Percentiles rank a stretch among this genome's conserved stretches.
These are phyloP conservation scores for Chloroceryle inda DNA, from an alignment of 2,797 vertebrate species.

Conservation along the genomic window DNA sequence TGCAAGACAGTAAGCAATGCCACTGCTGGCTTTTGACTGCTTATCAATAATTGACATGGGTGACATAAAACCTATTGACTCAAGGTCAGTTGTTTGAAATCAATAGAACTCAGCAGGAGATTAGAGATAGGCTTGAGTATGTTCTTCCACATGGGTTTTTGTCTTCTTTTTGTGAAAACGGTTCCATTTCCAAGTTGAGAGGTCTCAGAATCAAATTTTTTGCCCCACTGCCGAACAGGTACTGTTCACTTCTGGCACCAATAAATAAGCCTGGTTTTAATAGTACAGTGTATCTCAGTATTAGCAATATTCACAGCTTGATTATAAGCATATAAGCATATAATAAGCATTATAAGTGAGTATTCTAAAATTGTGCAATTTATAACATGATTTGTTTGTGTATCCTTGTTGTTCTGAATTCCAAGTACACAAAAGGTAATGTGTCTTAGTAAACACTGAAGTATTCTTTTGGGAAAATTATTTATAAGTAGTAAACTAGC, in stretches of 20 bases:
- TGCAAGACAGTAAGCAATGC: not conserved
- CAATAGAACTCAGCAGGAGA: not conserved
- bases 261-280: not conserved
- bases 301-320: not conserved
- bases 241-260: not conserved
- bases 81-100: slow-evolving; percentile 5
- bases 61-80: not conserved
- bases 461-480: not conserved
- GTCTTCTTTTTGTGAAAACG: not conserved
- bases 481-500: not conserved
- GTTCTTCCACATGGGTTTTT: not conserved
- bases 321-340: not conserved
- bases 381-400: not conserved
- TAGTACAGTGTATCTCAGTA: not conserved
- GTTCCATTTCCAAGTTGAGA: not conserved
- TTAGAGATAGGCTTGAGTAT: not conserved
- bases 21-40: not conserved
- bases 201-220: not conserved
- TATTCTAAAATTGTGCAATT: not conserved
- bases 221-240: not conserved
- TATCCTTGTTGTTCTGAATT: not conserved
- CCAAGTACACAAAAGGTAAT: not conserved
- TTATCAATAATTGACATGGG: not conserved
- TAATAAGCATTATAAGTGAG: no score
- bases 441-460: not conserved